phyloP scores from a whole-genome alignment of 2,113 vertebrate genomes.

The Sceloporus undulatus region DNA sequence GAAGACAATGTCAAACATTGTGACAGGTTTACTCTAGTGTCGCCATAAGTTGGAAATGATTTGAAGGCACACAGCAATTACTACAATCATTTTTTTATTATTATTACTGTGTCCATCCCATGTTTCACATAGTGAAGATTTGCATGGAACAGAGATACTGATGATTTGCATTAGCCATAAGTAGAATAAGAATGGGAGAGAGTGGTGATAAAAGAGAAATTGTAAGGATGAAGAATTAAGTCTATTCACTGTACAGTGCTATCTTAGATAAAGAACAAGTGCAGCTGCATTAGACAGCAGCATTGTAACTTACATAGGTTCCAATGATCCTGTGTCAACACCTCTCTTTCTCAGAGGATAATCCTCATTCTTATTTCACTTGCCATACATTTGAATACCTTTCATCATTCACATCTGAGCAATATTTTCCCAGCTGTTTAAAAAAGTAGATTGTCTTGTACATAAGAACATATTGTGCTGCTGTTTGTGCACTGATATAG shows the following conservation, averaged over 20 bases:
- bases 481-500: conserved; percentile 1
- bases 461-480: conserved; percentile 1
- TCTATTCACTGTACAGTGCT: not conserved
- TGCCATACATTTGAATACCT: not conserved
- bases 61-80: not conserved
- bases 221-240: not conserved
- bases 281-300: not conserved
- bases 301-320: not conserved
- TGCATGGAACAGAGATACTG: not conserved
- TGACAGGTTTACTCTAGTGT: not conserved
- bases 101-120: no score
- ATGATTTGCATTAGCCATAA: not conserved
- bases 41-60: not conserved
- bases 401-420: not conserved
- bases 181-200: not conserved
- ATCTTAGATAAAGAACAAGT: not conserved
- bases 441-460: conserved; percentile 11
- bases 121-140: not conserved
- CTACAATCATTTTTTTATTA: not conserved
- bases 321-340: not conserved
- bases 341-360: no score
- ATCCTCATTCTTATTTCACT: not conserved
- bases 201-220: not conserved
- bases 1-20: no score
- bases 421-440: conserved; percentile 10